These are phyloP conservation scores for Oryzias dopingdopingensis DNA, from an alignment of 2,797 vertebrate genomes.

Conservation along the genomic window DNA sequence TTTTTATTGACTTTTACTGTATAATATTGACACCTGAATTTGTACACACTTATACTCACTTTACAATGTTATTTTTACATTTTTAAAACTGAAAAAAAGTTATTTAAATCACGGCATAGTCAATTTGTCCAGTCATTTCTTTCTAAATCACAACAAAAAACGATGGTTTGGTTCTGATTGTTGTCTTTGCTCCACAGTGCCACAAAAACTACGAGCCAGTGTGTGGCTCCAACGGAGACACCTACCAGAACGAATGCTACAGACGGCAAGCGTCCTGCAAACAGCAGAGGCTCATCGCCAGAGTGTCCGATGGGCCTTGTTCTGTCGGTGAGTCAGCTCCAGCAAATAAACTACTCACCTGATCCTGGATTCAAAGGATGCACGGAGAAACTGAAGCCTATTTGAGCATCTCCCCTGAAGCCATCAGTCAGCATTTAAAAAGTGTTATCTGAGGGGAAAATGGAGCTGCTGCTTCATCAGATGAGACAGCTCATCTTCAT, in stretches of 20 bases:
- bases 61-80: neutral
- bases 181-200: conserved; percentile 78
- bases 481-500: neutral
- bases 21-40: no score
- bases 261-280: conserved; percentile 92
- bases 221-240: conserved; percentile 95
- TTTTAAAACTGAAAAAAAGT: neutral
- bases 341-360: neutral
- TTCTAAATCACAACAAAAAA: no score
- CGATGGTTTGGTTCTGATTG: neutral
- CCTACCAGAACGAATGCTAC: conserved; percentile 96
- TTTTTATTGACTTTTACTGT: no score
- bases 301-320: conserved; percentile 87
- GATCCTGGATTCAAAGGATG: neutral
- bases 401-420: conserved; percentile 2
- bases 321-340: conserved; percentile 81
- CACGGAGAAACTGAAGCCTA: neutral
- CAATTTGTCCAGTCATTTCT: no score
- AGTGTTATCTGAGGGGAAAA: neutral
- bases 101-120: no score
- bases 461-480: conserved; percentile 9
- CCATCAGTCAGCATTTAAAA: conserved; percentile 1
- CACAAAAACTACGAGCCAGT: conserved; percentile 92
- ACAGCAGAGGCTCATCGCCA: conserved; percentile 88
- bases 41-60: no score